Evolutionary conservation across 2,888 invertebrate genomes (phyloP), one percentile per base, ranked within the genome.

Genomic region (Pristionchus exspectatus): DNA sequence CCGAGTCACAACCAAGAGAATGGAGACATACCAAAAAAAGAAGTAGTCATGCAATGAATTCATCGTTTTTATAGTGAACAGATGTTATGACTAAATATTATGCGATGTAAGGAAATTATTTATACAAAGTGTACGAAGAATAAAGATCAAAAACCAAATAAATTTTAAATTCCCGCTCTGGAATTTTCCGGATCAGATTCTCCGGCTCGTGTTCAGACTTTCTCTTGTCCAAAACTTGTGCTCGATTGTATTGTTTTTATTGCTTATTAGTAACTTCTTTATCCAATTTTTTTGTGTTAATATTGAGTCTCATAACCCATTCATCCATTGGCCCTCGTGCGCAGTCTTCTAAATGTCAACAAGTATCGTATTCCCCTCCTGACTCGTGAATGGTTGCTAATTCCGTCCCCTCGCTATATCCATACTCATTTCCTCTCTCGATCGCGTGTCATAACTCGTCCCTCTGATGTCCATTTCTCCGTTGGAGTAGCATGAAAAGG

Each of bases 1-100:
- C 81, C 81, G 81, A 81, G 81, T 81, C 81, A 81, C 14, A 54
- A 27, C 81, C 10, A n/a, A 81, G 81, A 81, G 81, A 81, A 81
- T 50, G 81, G 81, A 81, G 81, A 81, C 33, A 74, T 81, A 44
- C n/a, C 38, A n/a, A 81, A 44, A 81, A 81, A 50, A 16, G 27
- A 27, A 27, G 27, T 81, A 54, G 27, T 81, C n/a, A 50, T 9
- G 14, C 21, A 44, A 27, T 54, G 81, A 38, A 74, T 74, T 24
- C 9, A 33, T 0, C 16, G 3, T 12, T 74, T 44, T 30, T 74
- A 44, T 38, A 1, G 16, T n/a, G 74, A 38, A 30, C 69, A 33
- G 69, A 33, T 69, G 69, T 30, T 69, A 16, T 33, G 0, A 14
- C 30, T 3, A 12, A 10, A 69, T 30, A 27, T 12, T 30, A 16